phyloP scores from a whole-genome alignment of 2,113 vertebrate genomes.

The Colaptes auratus region DNA sequence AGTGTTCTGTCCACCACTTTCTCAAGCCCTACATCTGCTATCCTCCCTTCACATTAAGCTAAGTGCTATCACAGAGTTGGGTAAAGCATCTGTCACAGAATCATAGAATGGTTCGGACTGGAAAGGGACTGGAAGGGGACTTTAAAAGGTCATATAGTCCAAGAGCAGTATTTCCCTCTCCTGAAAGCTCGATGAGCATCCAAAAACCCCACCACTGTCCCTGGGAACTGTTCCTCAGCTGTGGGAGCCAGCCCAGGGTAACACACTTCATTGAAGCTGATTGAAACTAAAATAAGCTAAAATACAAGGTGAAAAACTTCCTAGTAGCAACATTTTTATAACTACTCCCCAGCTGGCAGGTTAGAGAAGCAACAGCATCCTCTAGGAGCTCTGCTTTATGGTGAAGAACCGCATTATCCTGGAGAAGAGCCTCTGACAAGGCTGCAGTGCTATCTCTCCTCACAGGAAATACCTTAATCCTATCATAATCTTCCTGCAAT shows the following conservation, averaged over 20 bases:
- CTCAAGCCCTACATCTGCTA: not conserved
- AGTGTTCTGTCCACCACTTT: not conserved
- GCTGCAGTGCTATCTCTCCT: not conserved
- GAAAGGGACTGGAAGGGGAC: too few species aligned
- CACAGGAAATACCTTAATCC: not conserved
- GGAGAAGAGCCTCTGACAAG: slow-evolving; percentile 18
- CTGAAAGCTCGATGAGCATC: not conserved
- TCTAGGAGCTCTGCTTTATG: not conserved
- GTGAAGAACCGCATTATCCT: not conserved
- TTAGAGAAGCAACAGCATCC: not conserved
- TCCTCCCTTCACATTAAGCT: not conserved
- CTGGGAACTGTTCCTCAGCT: not conserved
- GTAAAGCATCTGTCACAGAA: too few species aligned
- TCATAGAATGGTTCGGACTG: too few species aligned
- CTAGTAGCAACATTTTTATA: not conserved
- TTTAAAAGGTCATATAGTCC: too few species aligned
- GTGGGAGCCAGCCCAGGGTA: not conserved
- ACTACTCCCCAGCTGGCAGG: not conserved
- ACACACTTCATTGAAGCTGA: rapidly evolving
- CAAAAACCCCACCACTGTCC: not conserved
- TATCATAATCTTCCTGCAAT: slow-evolving; percentile 28
- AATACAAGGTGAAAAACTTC: not conserved
- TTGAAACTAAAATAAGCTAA: not conserved
- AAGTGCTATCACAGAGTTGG: not conserved
- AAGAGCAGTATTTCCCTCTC: not conserved